Conservation (phyloP, 2,797 vertebrate genomes). For the Calcarius lapponicus region DNA sequence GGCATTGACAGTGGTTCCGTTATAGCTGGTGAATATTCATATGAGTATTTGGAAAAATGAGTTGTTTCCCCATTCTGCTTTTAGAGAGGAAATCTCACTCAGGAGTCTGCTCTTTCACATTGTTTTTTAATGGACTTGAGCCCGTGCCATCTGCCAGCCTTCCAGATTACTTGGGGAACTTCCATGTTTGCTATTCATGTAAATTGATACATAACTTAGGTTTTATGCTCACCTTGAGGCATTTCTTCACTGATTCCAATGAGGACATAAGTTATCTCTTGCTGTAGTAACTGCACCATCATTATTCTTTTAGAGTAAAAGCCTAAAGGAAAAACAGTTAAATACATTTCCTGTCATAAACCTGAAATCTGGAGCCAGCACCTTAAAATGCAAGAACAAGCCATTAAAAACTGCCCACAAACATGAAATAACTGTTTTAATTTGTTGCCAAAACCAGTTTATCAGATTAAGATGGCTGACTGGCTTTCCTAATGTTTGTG, state of each 20-base stretch:
- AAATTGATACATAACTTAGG: neutral
- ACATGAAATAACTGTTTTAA: slow-evolving; percentile 16
- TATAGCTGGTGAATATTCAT: neutral
- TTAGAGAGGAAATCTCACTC: neutral
- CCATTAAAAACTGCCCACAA: neutral
- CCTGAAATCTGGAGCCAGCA: neutral
- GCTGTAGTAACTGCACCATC: neutral
- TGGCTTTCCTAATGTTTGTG: neutral
- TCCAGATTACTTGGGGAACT: neutral
- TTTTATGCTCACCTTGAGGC: neutral
- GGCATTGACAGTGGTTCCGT: neutral
- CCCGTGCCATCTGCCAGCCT: neutral
- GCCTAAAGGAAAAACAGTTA: neutral
- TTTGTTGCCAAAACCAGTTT: neutral
- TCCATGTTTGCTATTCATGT: neutral
- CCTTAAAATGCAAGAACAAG: slow-evolving; percentile 11
- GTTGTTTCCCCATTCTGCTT: neutral
- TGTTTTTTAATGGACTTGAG: neutral
- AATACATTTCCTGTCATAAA: slow-evolving; percentile 5
- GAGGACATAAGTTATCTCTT: neutral
- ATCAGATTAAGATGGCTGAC: slow-evolving; percentile 5
- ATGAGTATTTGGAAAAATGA: neutral
- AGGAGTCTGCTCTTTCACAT: neutral
- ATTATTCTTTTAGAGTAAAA: neutral
- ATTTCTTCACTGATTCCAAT: neutral